Conservation (phyloP, 1,140 invertebrate genomes). For the Cataglyphis hispanica region DNA sequence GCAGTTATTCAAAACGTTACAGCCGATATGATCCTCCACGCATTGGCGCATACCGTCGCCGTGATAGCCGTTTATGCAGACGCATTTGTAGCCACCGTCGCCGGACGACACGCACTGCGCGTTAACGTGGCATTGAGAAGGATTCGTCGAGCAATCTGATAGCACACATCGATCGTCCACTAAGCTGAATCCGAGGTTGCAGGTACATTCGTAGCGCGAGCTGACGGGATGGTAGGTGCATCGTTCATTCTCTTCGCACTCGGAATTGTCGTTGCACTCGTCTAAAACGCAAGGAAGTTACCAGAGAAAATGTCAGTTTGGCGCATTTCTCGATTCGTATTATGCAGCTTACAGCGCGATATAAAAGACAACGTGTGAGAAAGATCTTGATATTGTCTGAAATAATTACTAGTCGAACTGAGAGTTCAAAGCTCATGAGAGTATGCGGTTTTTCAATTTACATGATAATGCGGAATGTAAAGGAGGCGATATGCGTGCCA, state of each 20-base stretch:
- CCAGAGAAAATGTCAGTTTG: neutral
- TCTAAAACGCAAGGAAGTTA: constrained; percentile 78
- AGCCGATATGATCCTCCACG: constrained; percentile 89
- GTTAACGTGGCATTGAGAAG: constrained; percentile 88
- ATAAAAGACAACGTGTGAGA: neutral
- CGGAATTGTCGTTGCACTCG: constrained; percentile 89
- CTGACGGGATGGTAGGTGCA: constrained; percentile 89
- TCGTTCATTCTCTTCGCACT: constrained; percentile 92
- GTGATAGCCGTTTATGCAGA: constrained; percentile 92
- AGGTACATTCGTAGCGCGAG: constrained; percentile 90
- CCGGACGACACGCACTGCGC: constrained; percentile 88
- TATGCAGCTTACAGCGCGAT: neutral
- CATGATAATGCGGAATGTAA: constrained; percentile 46
- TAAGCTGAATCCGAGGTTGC: constrained; percentile 87
- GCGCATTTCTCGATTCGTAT: neutral
- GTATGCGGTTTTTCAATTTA: constrained; percentile 12
- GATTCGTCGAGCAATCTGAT: constrained; percentile 83
- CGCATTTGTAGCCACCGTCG: constrained; percentile 89
- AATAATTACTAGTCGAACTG: constrained; percentile 7
- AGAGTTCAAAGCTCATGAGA: neutral
- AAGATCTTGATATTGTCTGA: constrained; percentile 4
- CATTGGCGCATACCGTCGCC: constrained; percentile 92
- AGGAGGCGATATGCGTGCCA: constrained; percentile 48
- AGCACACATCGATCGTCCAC: constrained; percentile 88
- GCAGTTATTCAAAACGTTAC: constrained; percentile 94